Conservation (phyloP, 2,797 vertebrate genomes). For the Heteromormyrus szaboi region DNA sequence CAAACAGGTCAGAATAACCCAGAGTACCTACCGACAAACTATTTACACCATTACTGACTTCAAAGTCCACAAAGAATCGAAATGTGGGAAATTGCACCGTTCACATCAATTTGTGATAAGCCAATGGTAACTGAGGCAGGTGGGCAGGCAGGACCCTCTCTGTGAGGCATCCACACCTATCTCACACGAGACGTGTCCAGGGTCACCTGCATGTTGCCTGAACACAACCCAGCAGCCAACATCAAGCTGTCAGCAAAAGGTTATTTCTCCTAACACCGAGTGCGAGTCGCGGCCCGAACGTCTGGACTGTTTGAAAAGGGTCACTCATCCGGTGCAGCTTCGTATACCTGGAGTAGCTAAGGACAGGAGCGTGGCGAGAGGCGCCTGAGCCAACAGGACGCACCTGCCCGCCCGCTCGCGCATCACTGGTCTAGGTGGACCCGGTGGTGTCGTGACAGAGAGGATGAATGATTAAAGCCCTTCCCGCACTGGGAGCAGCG, state of each 20-base stretch:
- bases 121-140: background rate
- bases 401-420: background rate
- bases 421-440: constrained; percentile 64
- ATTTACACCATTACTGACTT: background rate
- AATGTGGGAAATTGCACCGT: background rate
- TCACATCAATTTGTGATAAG: background rate
- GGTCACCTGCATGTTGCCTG: background rate
- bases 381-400: background rate
- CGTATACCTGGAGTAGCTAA: constrained; percentile 38
- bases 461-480: constrained; percentile 75
- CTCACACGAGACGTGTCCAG: background rate
- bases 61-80: background rate
- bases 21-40: background rate
- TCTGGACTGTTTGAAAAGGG: background rate
- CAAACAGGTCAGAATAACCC: background rate
- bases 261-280: constrained; percentile 39
- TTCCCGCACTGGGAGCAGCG: constrained; percentile 72
- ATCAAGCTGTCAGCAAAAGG: constrained; percentile 38
- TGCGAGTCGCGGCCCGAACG: background rate
- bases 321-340: constrained; percentile 25
- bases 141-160: background rate
- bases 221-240: background rate
- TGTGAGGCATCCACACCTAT: background rate
- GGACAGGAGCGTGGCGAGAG: background rate
- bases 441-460: constrained; percentile 70